Evolutionary conservation across 1,140 invertebrate species (phyloP), one percentile per base, ranked within the genome.

Genomic region (Eufriesea mexicana): DNA sequence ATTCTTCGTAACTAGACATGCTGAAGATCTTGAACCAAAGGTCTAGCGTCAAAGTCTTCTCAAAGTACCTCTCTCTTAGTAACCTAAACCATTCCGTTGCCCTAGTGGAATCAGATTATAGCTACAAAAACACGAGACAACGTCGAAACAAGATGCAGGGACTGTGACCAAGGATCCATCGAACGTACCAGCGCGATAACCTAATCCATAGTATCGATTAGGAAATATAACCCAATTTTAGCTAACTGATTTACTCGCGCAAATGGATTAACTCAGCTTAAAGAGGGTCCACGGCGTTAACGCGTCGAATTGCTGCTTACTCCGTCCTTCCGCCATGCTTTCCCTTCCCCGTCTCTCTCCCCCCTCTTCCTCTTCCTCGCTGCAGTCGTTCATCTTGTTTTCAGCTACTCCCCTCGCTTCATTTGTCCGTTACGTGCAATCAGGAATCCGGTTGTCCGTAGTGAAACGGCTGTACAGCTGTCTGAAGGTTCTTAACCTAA

Each of bases 181-280:
- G 70, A 68, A 64, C 70, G 79, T 57, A 73, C 59, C 73, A 67
- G 67, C 84, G 82, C 64, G 70, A 67, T 87, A 90, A 91, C 84
- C 82, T 85, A 88, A 91, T 91, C 90, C 85, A 86, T 88, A 86
- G 71, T 87, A 91, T 91, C 88, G 90, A 91, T 91, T 91, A 90
- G 88, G 88, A 89, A 90, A 91, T 90, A 89, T 91, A 91, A 91
- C 89, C 89, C 85, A 90, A 90, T 91, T 91, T 77, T 73, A 62
- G 55, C 70, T 80, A 91, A 91, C 88, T 85, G 86, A 87, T 87
- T 90, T 90, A 86, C 87, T 89, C 81, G 77, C 81, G 81, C 90
- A 87, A 90, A 90, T 86, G 89, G 89, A 90, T 90, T 91, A 89
- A 91, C 77, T 76, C 74, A 57, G 80, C 71, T 87, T 81, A 77